Percentiles rank a stretch among this genome's conserved stretches.
Evolutionary conservation across 1,140 invertebrate genomes (phyloP).

Genomic region (Drosophila willistoni): DNA sequence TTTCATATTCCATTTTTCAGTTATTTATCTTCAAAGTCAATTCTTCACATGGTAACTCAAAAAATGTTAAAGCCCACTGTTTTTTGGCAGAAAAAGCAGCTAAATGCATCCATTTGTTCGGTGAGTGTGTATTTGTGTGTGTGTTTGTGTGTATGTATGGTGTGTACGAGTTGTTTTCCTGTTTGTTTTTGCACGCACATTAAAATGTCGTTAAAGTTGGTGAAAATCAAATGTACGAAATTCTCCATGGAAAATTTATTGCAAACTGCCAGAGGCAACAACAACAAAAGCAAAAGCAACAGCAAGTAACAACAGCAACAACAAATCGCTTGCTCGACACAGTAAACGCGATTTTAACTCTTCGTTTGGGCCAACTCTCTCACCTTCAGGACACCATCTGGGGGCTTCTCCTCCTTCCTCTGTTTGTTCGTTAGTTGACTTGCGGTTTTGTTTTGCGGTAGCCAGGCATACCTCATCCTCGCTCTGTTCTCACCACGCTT

Average conservation of each 20-base stretch:
- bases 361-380: constrained; percentile 47
- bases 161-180: constrained; percentile 38
- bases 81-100: neutral
- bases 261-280: constrained; percentile 31
- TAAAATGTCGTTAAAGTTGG: constrained; percentile 81
- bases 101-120: constrained; percentile 28
- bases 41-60: too few species aligned
- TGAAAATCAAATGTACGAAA: constrained; percentile 79
- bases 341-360: constrained; percentile 64
- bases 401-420: constrained; percentile 18
- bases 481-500: constrained; percentile 23
- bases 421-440: constrained; percentile 70
- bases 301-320: constrained; percentile 10
- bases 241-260: constrained; percentile 76
- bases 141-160: neutral
- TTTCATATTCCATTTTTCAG: too few species aligned
- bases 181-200: constrained; percentile 71
- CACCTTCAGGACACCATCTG: constrained; percentile 6
- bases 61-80: neutral
- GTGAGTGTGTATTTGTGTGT: constrained; percentile 15
- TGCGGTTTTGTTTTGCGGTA: constrained; percentile 72
- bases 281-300: constrained; percentile 18
- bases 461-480: constrained; percentile 7
- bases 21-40: too few species aligned
- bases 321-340: constrained; percentile 30